Percentiles rank a stretch among this genome's conserved stretches.
Evolutionary conservation across 2,113 vertebrate species (phyloP).

Genomic region (Lagopus muta): DNA sequence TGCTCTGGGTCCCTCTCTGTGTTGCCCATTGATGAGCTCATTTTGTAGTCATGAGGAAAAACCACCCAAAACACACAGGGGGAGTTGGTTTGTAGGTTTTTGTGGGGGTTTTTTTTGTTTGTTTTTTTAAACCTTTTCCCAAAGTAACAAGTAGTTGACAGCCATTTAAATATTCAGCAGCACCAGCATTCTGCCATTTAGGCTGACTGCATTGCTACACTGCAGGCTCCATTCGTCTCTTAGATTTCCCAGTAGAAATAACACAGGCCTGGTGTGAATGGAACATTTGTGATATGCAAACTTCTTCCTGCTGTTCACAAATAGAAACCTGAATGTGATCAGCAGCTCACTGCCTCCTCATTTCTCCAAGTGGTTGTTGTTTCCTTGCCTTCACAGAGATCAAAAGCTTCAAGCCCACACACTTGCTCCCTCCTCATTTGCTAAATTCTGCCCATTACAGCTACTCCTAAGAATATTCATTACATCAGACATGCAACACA

Average conservation of each 20-base stretch:
- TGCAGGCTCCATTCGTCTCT: background rate
- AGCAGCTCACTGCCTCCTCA: background rate
- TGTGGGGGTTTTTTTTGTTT: background rate
- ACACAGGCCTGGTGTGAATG: constrained; percentile 26
- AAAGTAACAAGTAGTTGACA: background rate
- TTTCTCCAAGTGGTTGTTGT: background rate
- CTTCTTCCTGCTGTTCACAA: constrained; percentile 16
- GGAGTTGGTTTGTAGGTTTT: too few species aligned
- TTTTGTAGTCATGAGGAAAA: background rate
- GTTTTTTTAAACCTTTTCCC: background rate
- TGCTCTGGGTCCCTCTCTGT: background rate
- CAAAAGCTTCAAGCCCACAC: background rate
- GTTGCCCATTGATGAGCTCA: background rate
- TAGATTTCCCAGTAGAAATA: constrained; percentile 45
- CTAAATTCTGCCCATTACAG: background rate
- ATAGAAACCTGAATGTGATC: background rate
- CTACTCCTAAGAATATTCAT: background rate
- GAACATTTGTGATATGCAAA: constrained; percentile 23
- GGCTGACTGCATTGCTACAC: background rate
- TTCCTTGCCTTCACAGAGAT: background rate
- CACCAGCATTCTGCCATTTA: background rate
- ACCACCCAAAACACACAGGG: background rate
- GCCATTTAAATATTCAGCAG: constrained; percentile 44
- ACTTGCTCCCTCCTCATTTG: background rate
- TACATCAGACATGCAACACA: background rate